These are phyloP conservation scores for Python bivittatus DNA, from an alignment of 2,113 vertebrate genomes.

Conservation along the genomic window DNA sequence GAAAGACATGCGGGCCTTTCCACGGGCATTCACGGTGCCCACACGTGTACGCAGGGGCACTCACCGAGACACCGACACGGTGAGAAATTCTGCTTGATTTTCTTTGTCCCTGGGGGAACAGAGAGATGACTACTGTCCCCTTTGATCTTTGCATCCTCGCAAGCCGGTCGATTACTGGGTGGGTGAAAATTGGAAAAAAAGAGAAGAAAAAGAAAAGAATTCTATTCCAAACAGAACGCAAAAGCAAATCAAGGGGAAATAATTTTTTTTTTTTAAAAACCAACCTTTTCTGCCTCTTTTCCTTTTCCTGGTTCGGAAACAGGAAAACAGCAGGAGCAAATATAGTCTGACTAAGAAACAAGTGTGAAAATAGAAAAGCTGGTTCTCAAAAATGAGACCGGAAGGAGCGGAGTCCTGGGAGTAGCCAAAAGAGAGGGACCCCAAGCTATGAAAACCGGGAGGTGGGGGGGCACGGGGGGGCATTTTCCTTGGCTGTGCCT, in stretches of 20 bases:
- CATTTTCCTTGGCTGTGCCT: neutral
- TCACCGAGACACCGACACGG: neutral
- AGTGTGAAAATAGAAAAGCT: neutral
- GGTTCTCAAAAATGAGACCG: neutral
- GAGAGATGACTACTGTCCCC: slow-evolving; percentile 25
- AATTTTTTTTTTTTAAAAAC: neutral
- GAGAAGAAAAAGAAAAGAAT: neutral
- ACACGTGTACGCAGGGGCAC: no score
- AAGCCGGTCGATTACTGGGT: slow-evolving; percentile 54
- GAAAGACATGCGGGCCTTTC: neutral
- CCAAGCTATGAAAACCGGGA: neutral
- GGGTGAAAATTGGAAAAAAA: slow-evolving; percentile 49
- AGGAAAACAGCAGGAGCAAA: neutral
- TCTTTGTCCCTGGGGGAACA: slow-evolving; percentile 33
- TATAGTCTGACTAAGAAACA: neutral
- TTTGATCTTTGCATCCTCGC: slow-evolving; percentile 29
- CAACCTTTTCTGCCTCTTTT: neutral
- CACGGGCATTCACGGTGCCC: neutral
- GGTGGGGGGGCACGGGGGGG: neutral
- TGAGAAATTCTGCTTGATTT: neutral
- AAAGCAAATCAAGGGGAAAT: neutral
- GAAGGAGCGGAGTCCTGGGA: no score
- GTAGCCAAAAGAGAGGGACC: neutral
- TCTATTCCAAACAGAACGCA: slow-evolving; percentile 33
- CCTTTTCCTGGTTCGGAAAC: neutral